phyloP scores from a whole-genome alignment of 2,797 vertebrate genomes.

The Phataginus tricuspis region DNA sequence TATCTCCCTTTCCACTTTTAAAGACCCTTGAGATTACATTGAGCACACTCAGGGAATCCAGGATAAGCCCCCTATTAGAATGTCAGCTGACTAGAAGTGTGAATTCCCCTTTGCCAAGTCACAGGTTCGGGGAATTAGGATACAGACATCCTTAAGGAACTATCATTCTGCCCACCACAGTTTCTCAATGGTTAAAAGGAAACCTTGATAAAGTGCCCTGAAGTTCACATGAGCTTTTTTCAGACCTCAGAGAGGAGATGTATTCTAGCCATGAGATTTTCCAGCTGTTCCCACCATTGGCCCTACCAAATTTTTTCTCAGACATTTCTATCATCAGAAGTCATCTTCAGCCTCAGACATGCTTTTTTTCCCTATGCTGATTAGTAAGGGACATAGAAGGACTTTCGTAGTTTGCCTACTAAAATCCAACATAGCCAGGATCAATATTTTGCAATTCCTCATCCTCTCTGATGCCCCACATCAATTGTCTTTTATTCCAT shows the following conservation, averaged over 20 bases:
- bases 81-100: not conserved
- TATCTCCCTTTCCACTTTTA: not conserved
- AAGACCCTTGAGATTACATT: not conserved
- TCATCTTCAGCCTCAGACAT: not conserved
- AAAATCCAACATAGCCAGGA: slow-evolving; percentile 8
- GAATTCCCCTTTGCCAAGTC: not conserved
- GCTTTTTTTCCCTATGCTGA: not conserved
- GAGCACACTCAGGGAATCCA: not conserved
- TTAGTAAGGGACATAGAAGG: not conserved
- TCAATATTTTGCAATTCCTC: slow-evolving; percentile 41
- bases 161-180: not conserved
- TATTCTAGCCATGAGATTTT: not conserved
- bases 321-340: not conserved
- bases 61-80: not conserved
- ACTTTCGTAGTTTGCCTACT: not conserved
- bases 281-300: not conserved
- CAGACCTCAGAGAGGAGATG: not conserved
- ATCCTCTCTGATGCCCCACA: slow-evolving; percentile 4
- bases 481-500: slow-evolving; percentile 38
- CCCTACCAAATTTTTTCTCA: not conserved
- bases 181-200: not conserved
- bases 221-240: not conserved
- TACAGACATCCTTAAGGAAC: not conserved
- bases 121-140: not conserved
- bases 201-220: not conserved